Percentiles rank a stretch among this genome's conserved stretches.
phyloP scores from a whole-genome alignment of 2,888 invertebrate genomes.

The Malacosoma neustria region DNA sequence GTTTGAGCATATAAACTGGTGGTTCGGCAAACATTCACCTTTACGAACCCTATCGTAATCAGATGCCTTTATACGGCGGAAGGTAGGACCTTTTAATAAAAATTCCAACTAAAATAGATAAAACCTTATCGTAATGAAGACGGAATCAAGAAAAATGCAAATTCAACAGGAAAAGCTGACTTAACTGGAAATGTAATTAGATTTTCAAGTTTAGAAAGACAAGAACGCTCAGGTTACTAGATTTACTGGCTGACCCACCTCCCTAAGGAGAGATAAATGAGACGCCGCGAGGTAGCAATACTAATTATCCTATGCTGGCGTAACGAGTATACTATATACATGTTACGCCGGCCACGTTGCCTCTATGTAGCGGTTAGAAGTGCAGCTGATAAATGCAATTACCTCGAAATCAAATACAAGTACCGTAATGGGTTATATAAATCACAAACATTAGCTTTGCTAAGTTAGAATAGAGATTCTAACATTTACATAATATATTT shows the following conservation, averaged over 20 bases:
- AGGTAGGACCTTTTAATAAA: slow-evolving; percentile 19
- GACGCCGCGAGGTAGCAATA: slow-evolving; percentile 68
- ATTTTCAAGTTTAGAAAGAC: slow-evolving; percentile 73
- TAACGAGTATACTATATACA: slow-evolving; percentile 53
- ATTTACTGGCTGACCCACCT: slow-evolving; percentile 71
- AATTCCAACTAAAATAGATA: slow-evolving; percentile 30
- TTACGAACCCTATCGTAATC: slow-evolving; percentile 28
- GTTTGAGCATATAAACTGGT: slow-evolving; percentile 53
- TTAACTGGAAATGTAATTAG: slow-evolving; percentile 73
- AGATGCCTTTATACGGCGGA: slow-evolving; percentile 8
- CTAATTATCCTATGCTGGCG: slow-evolving; percentile 72
- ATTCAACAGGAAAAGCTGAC: slow-evolving; percentile 56
- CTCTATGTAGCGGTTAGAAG: slow-evolving; percentile 52
- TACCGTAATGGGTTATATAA: no score
- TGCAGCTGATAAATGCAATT: slow-evolving; percentile 52
- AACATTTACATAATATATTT: no score
- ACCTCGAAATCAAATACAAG: slow-evolving; percentile 37
- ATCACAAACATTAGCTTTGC: no score
- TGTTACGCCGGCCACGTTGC: slow-evolving; percentile 45
- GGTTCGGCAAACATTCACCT: slow-evolving; percentile 42
- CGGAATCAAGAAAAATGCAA: slow-evolving; percentile 65
- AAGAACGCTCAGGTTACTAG: slow-evolving; percentile 69
- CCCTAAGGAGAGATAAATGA: slow-evolving; percentile 68
- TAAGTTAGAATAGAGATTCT: no score
- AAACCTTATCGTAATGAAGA: slow-evolving; percentile 44